Conservation (phyloP, 2,888 invertebrate species). For the Drosophila nigricruria region DNA sequence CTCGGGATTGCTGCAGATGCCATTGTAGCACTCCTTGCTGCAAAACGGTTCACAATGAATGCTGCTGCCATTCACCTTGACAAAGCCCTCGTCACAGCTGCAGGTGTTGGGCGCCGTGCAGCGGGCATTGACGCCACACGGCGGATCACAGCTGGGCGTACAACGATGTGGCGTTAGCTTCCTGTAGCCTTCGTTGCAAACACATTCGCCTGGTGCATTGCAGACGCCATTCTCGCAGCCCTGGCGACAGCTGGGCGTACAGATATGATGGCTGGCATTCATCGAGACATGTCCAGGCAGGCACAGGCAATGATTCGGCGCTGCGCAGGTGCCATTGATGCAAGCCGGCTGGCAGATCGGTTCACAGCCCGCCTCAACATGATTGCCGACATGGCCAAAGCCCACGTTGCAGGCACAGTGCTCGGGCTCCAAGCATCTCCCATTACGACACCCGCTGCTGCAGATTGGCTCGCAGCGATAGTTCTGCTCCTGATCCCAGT, state of each 20-base stretch:
- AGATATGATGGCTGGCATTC: slow-evolving; percentile 75
- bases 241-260: slow-evolving; percentile 80
- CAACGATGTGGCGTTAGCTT: slow-evolving; percentile 77
- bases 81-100: slow-evolving; percentile 75
- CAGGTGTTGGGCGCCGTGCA: slow-evolving; percentile 85
- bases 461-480: slow-evolving; percentile 81
- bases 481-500: slow-evolving; percentile 56
- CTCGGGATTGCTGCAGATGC: slow-evolving; percentile 84
- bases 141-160: slow-evolving; percentile 70
- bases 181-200: slow-evolving; percentile 80
- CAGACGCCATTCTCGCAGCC: slow-evolving; percentile 85
- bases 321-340: slow-evolving; percentile 86
- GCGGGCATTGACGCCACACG: slow-evolving; percentile 79
- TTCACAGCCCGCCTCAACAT: slow-evolving; percentile 82
- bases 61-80: slow-evolving; percentile 73
- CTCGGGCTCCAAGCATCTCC: slow-evolving; percentile 86
- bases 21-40: slow-evolving; percentile 80
- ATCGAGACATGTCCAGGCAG: slow-evolving; percentile 75
- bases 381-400: slow-evolving; percentile 65
- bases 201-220: slow-evolving; percentile 80
- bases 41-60: slow-evolving; percentile 82
- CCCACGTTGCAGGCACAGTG: slow-evolving; percentile 81
- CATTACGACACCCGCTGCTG: slow-evolving; percentile 78
- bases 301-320: slow-evolving; percentile 83
- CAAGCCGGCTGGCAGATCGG: slow-evolving; percentile 87